These are phyloP conservation scores for Phalera bucephala DNA, from an alignment of 2,888 invertebrate genomes.

Conservation along the genomic window DNA sequence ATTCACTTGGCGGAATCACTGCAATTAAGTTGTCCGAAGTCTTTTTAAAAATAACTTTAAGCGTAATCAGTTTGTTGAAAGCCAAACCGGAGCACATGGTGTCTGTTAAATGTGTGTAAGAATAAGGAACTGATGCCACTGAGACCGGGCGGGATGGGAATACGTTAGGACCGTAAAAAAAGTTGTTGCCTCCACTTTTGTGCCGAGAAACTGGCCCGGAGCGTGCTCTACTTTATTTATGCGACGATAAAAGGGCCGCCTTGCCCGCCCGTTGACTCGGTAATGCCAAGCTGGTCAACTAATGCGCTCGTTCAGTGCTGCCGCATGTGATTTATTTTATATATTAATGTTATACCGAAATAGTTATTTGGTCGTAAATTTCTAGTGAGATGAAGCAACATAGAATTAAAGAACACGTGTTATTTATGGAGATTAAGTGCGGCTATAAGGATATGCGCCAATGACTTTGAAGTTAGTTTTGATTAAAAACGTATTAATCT, in stretches of 20 bases:
- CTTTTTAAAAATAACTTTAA: conserved; percentile 14
- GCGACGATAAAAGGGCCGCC: conserved; percentile 17
- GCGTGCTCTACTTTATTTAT: conserved; percentile 64
- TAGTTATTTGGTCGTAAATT: conserved; percentile 9
- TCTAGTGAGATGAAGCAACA: conserved; percentile 3
- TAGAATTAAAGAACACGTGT: conserved; percentile 7
- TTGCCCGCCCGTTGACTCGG: background rate
- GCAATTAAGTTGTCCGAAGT: conserved; percentile 11
- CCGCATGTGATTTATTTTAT: conserved; percentile 11
- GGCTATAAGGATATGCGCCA: conserved; percentile 10
- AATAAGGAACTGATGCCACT: conserved; percentile 68
- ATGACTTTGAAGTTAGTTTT: no score
- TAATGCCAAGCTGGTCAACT: conserved; percentile 16
- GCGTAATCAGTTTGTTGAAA: conserved; percentile 16
- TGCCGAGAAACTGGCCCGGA: conserved; percentile 39
- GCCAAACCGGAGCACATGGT: conserved; percentile 54
- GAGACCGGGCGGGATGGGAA: conserved; percentile 67
- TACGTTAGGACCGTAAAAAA: conserved; percentile 75
- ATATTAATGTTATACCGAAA: conserved; percentile 7
- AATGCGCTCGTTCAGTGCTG: conserved; percentile 11
- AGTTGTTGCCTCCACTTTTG: conserved; percentile 69
- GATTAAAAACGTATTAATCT: no score
- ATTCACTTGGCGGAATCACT: conserved; percentile 14
- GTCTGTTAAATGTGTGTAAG: conserved; percentile 55
- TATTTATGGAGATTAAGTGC: conserved; percentile 12